Percentiles rank a stretch among this genome's conserved stretches.
phyloP scores from a whole-genome alignment of 2,113 vertebrate species.

The Otolemur garnettii region DNA sequence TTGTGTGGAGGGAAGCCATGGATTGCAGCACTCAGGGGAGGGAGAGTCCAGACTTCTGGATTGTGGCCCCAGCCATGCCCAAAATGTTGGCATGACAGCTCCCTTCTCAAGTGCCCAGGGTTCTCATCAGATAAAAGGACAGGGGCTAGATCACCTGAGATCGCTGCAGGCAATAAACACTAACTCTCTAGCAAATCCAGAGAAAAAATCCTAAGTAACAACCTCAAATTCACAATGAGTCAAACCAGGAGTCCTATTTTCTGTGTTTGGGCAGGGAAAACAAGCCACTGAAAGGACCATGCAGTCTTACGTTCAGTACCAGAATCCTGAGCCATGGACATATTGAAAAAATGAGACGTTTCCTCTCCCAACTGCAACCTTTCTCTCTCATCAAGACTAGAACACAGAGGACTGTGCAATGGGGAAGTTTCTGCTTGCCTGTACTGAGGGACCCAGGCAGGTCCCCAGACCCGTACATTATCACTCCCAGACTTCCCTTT shows the following conservation, averaged over 20 bases:
- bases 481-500: slow-evolving; percentile 17
- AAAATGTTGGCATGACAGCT: background rate
- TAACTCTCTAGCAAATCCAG: slow-evolving; percentile 43
- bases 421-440: background rate
- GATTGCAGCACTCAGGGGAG: background rate
- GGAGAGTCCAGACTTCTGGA: background rate
- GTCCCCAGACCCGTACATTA: background rate
- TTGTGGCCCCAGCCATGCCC: background rate
- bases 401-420: background rate
- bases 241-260: slow-evolving; percentile 54
- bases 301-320: background rate
- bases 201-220: slow-evolving; percentile 56
- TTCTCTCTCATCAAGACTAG: background rate
- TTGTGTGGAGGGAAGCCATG: background rate
- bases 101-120: background rate
- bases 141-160: background rate
- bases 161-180: background rate
- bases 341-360: background rate
- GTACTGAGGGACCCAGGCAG: background rate
- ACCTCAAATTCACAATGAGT: slow-evolving; percentile 64
- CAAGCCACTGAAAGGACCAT: slow-evolving; percentile 52
- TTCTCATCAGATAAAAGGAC: background rate
- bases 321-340: background rate
- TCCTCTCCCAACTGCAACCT: background rate
- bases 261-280: background rate